Conservation (phyloP, 2,113 vertebrate genomes). For the Sialia sialis region DNA sequence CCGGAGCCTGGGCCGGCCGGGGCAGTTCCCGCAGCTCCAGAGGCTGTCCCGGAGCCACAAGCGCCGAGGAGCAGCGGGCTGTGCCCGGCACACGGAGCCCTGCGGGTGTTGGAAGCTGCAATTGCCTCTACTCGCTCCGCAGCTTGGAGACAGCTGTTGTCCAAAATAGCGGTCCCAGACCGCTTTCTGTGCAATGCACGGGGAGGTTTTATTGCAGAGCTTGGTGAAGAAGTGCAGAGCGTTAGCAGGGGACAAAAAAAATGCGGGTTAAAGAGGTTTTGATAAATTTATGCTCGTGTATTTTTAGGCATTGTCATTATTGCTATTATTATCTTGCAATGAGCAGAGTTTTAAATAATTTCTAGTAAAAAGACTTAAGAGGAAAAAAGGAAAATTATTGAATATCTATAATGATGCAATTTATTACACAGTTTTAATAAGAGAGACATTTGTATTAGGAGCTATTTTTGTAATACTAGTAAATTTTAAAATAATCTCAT, state of each 20-base stretch:
- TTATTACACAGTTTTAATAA: neutral
- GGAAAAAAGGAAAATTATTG: neutral
- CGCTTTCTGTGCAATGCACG: accelerated
- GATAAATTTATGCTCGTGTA: neutral
- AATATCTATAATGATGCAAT: neutral
- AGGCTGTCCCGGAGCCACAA: too few species aligned
- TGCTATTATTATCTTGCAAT: neutral
- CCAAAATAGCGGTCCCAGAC: neutral
- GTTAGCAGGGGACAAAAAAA: neutral
- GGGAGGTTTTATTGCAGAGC: neutral
- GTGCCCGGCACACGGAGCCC: accelerated
- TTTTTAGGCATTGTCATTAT: neutral
- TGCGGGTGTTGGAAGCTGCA: accelerated
- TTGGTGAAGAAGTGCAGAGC: neutral
- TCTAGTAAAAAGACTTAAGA: neutral
- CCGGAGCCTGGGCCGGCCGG: too few species aligned
- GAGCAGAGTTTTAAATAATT: neutral
- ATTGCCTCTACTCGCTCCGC: neutral
- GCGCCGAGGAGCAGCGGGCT: accelerated
- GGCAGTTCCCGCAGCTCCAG: too few species aligned
- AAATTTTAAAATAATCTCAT: neutral
- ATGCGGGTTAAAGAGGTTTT: neutral
- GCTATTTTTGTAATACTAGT: neutral
- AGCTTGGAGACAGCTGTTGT: neutral
- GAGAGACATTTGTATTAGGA: neutral